Evolutionary conservation across 2,113 vertebrate genomes (phyloP).

Genomic region (Ctenomys sociabilis): DNA sequence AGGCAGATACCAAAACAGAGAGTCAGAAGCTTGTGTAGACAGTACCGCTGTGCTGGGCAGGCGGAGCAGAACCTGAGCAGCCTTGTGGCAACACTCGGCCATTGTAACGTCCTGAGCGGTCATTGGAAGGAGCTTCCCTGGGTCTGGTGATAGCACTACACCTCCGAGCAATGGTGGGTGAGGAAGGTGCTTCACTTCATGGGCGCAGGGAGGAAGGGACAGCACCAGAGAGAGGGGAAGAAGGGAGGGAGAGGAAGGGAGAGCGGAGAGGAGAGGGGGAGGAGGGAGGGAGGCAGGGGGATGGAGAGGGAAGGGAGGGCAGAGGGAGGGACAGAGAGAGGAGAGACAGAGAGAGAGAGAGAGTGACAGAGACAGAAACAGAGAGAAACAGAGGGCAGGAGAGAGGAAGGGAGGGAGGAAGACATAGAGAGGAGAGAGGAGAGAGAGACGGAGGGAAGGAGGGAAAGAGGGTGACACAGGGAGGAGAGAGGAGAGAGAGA

Average conservation of each 20-base stretch:
- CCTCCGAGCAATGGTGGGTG: too few species aligned
- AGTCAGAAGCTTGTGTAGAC: background rate
- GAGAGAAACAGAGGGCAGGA: background rate
- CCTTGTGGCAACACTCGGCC: too few species aligned
- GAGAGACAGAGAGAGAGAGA: background rate
- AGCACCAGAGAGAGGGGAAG: background rate
- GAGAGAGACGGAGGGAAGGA: background rate
- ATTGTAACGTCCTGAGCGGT: background rate
- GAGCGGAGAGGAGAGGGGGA: too few species aligned
- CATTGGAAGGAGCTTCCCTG: background rate
- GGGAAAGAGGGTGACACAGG: background rate
- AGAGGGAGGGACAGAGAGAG: too few species aligned
- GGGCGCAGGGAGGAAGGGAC: background rate
- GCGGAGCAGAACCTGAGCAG: background rate
- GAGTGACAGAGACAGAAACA: too few species aligned
- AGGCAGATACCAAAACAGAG: background rate
- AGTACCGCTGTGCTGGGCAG: background rate
- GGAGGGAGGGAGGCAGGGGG: background rate
- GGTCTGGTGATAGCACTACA: background rate
- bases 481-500: background rate
- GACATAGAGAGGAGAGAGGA: background rate
- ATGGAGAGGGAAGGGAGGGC: background rate
- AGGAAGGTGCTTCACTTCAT: background rate
- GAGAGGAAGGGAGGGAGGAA: background rate
- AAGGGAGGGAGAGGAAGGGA: background rate